Percentiles rank a stretch among this genome's conserved stretches.
phyloP scores from a whole-genome alignment of 2,888 invertebrate genomes.

The Aphodius sticticus region DNA sequence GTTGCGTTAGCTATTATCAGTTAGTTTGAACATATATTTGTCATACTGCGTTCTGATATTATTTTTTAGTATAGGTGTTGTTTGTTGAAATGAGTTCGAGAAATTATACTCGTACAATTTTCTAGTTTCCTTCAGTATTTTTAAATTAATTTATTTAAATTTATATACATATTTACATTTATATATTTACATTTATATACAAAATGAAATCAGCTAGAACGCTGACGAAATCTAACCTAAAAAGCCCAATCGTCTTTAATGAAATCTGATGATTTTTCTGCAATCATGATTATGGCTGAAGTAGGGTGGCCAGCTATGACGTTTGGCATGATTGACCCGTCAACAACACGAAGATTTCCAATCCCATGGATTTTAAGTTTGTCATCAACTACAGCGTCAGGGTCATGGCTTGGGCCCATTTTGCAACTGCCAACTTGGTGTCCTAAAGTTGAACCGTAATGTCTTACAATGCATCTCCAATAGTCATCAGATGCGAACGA shows the following conservation, averaged over 20 bases:
- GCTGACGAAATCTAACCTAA: neutral
- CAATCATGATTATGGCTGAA: conserved; percentile 67
- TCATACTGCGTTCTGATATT: neutral
- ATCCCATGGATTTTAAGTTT: conserved; percentile 63
- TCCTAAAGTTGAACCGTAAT: conserved; percentile 76
- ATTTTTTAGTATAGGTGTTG: neutral
- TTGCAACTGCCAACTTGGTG: conserved; percentile 69
- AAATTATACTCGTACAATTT: neutral
- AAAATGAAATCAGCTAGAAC: neutral
- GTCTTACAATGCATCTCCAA: conserved; percentile 77
- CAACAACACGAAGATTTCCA: conserved; percentile 64
- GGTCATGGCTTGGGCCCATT: conserved; percentile 58
- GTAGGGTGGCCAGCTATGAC: conserved; percentile 66
- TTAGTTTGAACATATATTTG: neutral
- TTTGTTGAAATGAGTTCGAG: neutral
- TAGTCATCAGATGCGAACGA: conserved; percentile 72
- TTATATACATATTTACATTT: too few species aligned
- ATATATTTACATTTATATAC: too few species aligned
- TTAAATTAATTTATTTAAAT: too few species aligned
- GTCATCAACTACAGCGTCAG: conserved; percentile 61
- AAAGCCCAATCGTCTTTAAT: conserved; percentile 60
- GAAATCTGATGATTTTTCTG: conserved; percentile 66
- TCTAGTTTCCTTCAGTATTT: too few species aligned
- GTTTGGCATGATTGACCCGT: conserved; percentile 67
- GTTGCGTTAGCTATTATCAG: neutral